These are phyloP conservation scores for Drosophila auraria DNA, from an alignment of 1,140 invertebrate species.

Conservation along the genomic window DNA sequence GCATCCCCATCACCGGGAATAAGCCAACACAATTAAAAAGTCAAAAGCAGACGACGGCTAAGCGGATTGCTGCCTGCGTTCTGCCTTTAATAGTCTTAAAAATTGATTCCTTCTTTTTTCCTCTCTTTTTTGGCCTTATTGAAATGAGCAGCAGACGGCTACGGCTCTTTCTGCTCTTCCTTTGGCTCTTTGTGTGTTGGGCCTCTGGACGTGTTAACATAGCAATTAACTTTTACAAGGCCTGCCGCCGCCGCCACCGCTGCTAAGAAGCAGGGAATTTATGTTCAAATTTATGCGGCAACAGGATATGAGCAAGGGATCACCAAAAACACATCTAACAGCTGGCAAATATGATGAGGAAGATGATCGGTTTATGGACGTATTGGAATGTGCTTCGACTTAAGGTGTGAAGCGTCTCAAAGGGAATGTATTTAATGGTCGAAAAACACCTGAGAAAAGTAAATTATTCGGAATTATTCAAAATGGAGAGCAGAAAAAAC, in stretches of 20 bases:
- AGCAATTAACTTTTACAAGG: slow-evolving; percentile 76
- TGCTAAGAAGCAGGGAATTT: slow-evolving; percentile 55
- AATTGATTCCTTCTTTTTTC: slow-evolving; percentile 43
- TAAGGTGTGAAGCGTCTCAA: slow-evolving; percentile 7
- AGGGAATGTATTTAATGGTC: neutral
- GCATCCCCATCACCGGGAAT: slow-evolving; percentile 15
- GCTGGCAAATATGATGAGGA: slow-evolving; percentile 34
- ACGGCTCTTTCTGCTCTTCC: slow-evolving; percentile 28
- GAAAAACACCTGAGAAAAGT: slow-evolving; percentile 15
- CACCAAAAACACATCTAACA: slow-evolving; percentile 30
- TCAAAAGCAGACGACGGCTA: slow-evolving; percentile 33
- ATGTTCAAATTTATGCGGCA: slow-evolving; percentile 66
- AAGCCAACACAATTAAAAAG: slow-evolving; percentile 37
- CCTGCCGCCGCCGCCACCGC: slow-evolving; percentile 18
- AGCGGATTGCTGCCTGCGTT: slow-evolving; percentile 62
- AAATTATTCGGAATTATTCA: neutral
- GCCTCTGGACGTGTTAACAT: slow-evolving; percentile 68
- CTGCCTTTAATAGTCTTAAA: slow-evolving; percentile 72
- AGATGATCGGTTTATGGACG: slow-evolving; percentile 42
- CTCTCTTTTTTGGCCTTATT: slow-evolving; percentile 60
- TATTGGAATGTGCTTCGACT: slow-evolving; percentile 21
- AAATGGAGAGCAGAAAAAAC: neutral
- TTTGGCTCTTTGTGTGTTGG: slow-evolving; percentile 3
- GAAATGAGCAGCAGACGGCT: slow-evolving; percentile 63
- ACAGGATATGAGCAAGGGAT: slow-evolving; percentile 50